Evolutionary conservation across 2,113 vertebrate genomes (phyloP), one percentile per base, ranked within the genome.

Genomic region (Brachypteracias leptosomus): DNA sequence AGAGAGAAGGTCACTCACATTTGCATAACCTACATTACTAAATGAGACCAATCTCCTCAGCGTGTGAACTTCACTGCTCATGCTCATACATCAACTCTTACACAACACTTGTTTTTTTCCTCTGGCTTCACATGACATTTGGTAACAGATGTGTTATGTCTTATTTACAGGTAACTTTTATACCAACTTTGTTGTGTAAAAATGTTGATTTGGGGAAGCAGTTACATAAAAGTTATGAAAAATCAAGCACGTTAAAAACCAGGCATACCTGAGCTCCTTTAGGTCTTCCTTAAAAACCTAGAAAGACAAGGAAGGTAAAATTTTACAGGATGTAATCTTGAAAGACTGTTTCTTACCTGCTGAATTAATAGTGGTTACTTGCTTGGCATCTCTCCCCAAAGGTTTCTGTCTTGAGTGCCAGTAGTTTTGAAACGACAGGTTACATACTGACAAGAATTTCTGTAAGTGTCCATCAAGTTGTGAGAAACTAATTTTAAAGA

Each of bases 201-300:
- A 78, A 77, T 47, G 54, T 47, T 77, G 24, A 47, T 82, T 63
- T 66, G 47, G 35, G 33, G 33, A 90, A 76, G 33, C 16, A 88
- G 21, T 66, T 92, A 81, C 8, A 44, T 42, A 77, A 75, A 94
- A 54, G 42, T 49, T 54, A 78, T 6, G 8, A 75, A 85, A 85
- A 88, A 46, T 7, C 13, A 40, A 62, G 49, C 5, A 28, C 61
- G 35, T 35, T 46, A 57, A 83, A 63, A 58, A 52, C 20, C 29
- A 81, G 57, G 28, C 94, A 66, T 98, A 98, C 98, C 98, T 98
- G 76, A 99, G 97, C 46, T 98, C 97, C 93, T 98, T 97, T 26
- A 99, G 97, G 95, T 99, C 98, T 88, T 99, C 98, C 92, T 98
- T 99, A 91, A 99, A 99, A 88, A 97, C 97, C 98, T 99, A 73